Evolutionary conservation across 2,888 invertebrate genomes (phyloP).

Genomic region (Cetonia aurata): DNA sequence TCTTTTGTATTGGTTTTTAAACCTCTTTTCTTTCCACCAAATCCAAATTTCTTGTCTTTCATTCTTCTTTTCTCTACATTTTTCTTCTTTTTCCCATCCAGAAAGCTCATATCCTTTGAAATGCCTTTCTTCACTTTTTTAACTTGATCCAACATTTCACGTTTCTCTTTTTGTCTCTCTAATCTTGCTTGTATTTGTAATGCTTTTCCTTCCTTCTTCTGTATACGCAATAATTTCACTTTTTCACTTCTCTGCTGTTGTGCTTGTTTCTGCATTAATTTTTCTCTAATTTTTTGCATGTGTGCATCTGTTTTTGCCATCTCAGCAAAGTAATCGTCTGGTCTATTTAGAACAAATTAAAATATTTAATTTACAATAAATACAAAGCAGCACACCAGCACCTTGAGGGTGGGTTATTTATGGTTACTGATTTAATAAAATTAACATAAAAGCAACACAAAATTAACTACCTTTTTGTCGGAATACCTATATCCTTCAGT

Average conservation of each 20-base stretch:
- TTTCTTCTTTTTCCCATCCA: constrained; percentile 73
- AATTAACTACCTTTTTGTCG: constrained; percentile 75
- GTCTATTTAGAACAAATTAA: constrained; percentile 67
- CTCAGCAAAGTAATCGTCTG: constrained; percentile 98
- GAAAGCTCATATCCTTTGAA: constrained; percentile 82
- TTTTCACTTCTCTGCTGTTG: constrained; percentile 90
- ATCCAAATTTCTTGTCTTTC: constrained; percentile 92
- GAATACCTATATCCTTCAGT: constrained; percentile 80
- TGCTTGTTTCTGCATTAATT: constrained; percentile 85
- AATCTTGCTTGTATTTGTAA: constrained; percentile 85
- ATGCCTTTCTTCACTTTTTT: constrained; percentile 93
- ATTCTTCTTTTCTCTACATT: constrained; percentile 71
- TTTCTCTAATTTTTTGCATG: constrained; percentile 94
- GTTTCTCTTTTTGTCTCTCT: constrained; percentile 91
- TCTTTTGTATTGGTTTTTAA: constrained; percentile 88
- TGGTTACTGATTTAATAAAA: neutral
- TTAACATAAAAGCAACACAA: neutral
- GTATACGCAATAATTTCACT: constrained; percentile 88
- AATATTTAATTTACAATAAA: neutral
- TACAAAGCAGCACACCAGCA: no score
- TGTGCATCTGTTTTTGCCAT: constrained; percentile 98
- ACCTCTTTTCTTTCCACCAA: constrained; percentile 95
- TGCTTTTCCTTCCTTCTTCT: constrained; percentile 94
- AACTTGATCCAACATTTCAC: constrained; percentile 90
- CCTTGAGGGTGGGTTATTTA: no score